These are phyloP conservation scores for Astur gentilis DNA, from an alignment of 2,113 vertebrate genomes.

Conservation along the genomic window DNA sequence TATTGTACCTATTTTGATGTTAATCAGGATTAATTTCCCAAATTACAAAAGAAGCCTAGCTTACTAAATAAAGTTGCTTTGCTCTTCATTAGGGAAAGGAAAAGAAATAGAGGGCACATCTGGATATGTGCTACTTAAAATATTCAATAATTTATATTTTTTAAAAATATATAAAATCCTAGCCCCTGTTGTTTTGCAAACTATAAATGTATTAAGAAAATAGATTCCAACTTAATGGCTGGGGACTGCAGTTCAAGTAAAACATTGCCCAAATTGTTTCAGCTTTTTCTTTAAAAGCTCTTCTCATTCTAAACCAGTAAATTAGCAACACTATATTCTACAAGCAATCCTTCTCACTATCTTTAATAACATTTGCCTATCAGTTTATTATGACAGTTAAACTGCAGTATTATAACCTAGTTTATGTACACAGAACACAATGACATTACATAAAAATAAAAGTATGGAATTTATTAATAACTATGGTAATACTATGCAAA, in stretches of 20 bases:
- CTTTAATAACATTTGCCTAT: background rate
- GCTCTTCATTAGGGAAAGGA: background rate
- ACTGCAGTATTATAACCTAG: background rate
- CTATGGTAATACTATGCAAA: slow-evolving; percentile 1
- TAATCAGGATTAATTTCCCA: background rate
- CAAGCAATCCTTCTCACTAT: background rate
- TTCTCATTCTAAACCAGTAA: background rate
- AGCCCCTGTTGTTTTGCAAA: background rate
- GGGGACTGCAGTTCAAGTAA: background rate
- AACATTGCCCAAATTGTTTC: background rate
- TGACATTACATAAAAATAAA: background rate
- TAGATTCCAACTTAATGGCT: background rate
- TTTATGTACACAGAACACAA: background rate
- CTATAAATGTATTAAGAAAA: background rate
- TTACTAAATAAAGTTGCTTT: background rate
- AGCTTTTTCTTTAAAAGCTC: background rate
- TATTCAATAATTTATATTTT: background rate
- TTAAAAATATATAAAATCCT: background rate
- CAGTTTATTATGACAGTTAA: background rate
- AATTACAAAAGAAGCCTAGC: background rate
- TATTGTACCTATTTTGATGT: background rate
- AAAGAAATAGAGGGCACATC: background rate
- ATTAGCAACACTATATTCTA: background rate
- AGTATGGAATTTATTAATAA: background rate
- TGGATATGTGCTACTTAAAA: background rate